phyloP scores from a whole-genome alignment of 2,797 vertebrate genomes.

The Hapalemur alaotrensis region DNA sequence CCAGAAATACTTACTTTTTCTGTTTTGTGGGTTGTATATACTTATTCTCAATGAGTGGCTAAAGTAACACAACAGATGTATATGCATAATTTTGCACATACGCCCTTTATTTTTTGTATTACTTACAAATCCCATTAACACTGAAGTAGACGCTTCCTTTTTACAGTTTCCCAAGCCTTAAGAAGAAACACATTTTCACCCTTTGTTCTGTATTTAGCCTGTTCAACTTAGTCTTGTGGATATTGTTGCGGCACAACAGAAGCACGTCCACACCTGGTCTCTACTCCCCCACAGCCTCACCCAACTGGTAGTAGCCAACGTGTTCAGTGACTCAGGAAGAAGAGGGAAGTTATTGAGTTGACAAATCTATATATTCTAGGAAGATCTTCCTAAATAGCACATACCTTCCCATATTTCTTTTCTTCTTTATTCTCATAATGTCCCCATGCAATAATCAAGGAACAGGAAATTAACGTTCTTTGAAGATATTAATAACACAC shows the following conservation, averaged over 20 bases:
- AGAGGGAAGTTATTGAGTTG: background rate
- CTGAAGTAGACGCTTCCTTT: background rate
- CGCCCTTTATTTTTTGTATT: slow-evolving; percentile 22
- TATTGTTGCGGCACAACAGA: background rate
- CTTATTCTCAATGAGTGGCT: slow-evolving; percentile 21
- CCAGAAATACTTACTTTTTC: background rate
- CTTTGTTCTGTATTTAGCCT: background rate
- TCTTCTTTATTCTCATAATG: background rate
- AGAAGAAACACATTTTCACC: background rate
- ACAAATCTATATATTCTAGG: background rate
- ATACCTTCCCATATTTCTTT: background rate
- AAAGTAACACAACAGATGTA: background rate
- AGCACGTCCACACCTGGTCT: background rate
- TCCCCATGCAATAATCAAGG: background rate
- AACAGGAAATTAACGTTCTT: background rate
- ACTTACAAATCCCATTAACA: slow-evolving; percentile 27
- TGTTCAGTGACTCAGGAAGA: background rate
- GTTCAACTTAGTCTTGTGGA: background rate
- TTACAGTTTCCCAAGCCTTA: background rate
- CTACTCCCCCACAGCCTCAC: background rate
- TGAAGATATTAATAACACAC: background rate
- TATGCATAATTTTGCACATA: slow-evolving; percentile 6
- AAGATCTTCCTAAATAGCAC: background rate
- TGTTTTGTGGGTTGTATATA: background rate
- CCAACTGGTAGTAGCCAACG: background rate